Base-by-base conservation (phyloP, 2,888 invertebrate species). In the Hemithea aestivaria region DNA sequence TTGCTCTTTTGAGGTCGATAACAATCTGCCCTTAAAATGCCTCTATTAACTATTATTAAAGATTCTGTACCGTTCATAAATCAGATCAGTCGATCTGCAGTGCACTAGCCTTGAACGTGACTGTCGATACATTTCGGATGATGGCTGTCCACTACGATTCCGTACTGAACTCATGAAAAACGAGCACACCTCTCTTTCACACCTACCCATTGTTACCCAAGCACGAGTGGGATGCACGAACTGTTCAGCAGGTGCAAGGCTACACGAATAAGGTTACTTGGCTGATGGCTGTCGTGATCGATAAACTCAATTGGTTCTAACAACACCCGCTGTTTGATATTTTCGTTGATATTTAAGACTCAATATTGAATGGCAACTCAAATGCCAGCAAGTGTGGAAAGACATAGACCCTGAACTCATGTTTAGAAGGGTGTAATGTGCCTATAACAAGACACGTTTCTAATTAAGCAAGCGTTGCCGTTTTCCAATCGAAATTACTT, bases 71-170 rank as follows among this genome's bases (percentile, higher is more conserved):
- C 10, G 16, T 28, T 25, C 24, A 23, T 20, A 30, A 33, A 58
- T 58, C 56, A 51, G 45, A 51, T 62, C 72, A 52, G 56, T 66
- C 66, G 71, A 73, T 67, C 71, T 73, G 75, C 60, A 76, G 71
- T 76, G 78, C 65, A 44, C 35, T 50, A 64, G 40, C 78, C 78
- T 74, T 78, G 75, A 76, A 70, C 76, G 65, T 78, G 76, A 73
- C 66, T 67, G 57, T 35, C 54, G 40, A 43, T 38, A 57, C 58
- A 66, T 65, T 66, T 59, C 46, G 32, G 44, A 29, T 42, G 40
- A 33, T 35, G 36, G 27, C 33, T 37, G 41, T 39, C 43, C 33
- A 47, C 33, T 51, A 39, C 37, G 37, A 42, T 39, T 46, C 43
- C 38, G 27, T 37, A 34, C 29, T 39, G 27, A 34, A 29, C 22